A percentile compares a stretch with the other conserved stretches of the same genome.
Evolutionary conservation across 2,113 vertebrate species (phyloP).

Genomic region (Poicephalus gulielmi): DNA sequence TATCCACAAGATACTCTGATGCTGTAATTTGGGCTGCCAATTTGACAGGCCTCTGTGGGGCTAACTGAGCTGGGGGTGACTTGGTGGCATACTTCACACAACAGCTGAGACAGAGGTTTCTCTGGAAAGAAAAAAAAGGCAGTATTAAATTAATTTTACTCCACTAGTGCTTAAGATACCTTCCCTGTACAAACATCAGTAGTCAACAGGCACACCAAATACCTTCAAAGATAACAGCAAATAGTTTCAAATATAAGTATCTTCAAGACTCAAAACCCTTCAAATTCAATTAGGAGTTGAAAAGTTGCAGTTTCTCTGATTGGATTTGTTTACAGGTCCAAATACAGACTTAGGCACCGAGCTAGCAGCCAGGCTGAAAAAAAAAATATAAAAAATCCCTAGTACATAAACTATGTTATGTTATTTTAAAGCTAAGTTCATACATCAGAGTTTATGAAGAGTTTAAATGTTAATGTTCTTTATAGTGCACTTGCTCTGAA

Average conservation of each 20-base stretch:
- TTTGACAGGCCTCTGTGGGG: neutral
- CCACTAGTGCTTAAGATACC: neutral
- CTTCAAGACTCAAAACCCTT: neutral
- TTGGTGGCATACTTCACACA: neutral
- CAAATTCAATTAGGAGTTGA: neutral
- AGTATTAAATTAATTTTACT: neutral
- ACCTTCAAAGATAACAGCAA: neutral
- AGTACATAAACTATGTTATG: neutral
- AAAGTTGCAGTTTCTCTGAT: neutral
- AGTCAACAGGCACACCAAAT: neutral
- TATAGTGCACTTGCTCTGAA: slow-evolving; percentile 57
- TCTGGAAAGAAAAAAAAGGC: neutral
- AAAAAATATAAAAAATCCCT: neutral
- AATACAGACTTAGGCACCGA: neutral
- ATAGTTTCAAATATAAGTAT: neutral
- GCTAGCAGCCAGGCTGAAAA: neutral
- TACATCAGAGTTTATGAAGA: slow-evolving; percentile 37
- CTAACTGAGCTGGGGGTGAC: neutral
- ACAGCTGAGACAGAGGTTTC: neutral
- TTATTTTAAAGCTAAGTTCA: neutral
- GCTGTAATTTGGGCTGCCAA: neutral
- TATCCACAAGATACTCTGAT: neutral
- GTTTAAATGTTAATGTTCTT: slow-evolving; percentile 40
- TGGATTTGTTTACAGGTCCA: neutral
- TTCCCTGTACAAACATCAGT: neutral